phyloP scores from a whole-genome alignment of 1,140 invertebrate species.

The Diorhabda sublineata region DNA sequence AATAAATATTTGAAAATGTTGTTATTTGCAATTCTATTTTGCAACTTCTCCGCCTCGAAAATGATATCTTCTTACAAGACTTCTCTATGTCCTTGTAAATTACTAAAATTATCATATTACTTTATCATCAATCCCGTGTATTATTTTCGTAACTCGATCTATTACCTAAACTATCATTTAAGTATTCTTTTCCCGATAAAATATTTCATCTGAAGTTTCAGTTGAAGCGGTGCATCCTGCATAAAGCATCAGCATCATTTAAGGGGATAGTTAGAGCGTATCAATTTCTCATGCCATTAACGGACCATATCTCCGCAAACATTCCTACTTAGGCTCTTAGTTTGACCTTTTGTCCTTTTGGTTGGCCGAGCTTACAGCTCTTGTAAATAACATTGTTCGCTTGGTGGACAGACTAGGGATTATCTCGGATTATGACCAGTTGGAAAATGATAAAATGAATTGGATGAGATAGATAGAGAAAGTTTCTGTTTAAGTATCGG shows the following conservation, averaged over 20 bases:
- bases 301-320: neutral
- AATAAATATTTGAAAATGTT: too few species aligned
- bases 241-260: neutral
- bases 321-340: conserved; percentile 1
- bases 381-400: conserved; percentile 16
- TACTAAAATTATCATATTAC: too few species aligned
- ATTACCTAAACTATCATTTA: too few species aligned
- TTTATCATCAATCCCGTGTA: too few species aligned
- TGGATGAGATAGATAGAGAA: neutral
- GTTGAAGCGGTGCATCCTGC: neutral
- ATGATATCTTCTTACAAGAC: too few species aligned
- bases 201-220: too few species aligned
- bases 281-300: conserved; percentile 2
- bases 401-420: conserved; percentile 6
- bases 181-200: too few species aligned
- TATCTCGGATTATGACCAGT: conserved; percentile 8
- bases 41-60: too few species aligned
- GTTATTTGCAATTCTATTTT: too few species aligned
- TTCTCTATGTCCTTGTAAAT: too few species aligned
- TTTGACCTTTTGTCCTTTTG: conserved; percentile 12
- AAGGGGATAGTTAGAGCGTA: neutral
- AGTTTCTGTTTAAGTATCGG: neutral
- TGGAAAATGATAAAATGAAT: conserved; percentile 1
- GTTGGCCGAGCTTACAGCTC: conserved; percentile 12
- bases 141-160: too few species aligned